phyloP scores from a whole-genome alignment of 2,797 vertebrate species.

The Chelidonichthys spinosus region DNA sequence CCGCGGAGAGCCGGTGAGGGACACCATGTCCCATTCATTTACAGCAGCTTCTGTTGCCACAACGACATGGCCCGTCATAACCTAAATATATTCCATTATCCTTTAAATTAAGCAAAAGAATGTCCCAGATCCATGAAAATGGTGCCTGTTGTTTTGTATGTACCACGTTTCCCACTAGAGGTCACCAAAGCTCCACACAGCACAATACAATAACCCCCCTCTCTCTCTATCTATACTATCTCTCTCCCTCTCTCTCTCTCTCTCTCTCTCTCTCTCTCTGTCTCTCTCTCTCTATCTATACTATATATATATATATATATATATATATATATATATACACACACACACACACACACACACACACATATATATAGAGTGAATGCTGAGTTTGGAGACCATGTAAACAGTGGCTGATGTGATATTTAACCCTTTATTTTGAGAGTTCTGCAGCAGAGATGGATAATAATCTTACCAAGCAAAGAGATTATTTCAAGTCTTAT shows the following conservation, averaged over 20 bases:
- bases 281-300: too few relatives aligned
- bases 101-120: not conserved
- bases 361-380: slow-evolving; percentile 2
- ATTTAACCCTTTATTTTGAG: slow-evolving; percentile 28
- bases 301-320: too few relatives aligned
- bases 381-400: slow-evolving; percentile 7
- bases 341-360: too few relatives aligned
- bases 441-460: not conserved
- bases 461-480: slow-evolving; percentile 13
- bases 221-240: too few relatives aligned
- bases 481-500: slow-evolving; percentile 15
- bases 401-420: not conserved
- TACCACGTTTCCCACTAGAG: slow-evolving; percentile 73
- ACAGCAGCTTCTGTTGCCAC: slow-evolving; percentile 4
- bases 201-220: slow-evolving; percentile 24
- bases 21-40: too few relatives aligned
- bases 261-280: too few relatives aligned
- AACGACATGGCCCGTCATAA: not conserved
- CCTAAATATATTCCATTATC: not conserved
- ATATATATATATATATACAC: too few relatives aligned
- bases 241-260: too few relatives aligned
- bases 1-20: too few relatives aligned
- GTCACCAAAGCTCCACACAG: slow-evolving; percentile 71
- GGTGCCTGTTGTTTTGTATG: slow-evolving; percentile 21
- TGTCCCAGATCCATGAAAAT: not conserved